Evolutionary conservation across 2,113 vertebrate genomes (phyloP).

Genomic region (Campylomormyrus numenius): DNA sequence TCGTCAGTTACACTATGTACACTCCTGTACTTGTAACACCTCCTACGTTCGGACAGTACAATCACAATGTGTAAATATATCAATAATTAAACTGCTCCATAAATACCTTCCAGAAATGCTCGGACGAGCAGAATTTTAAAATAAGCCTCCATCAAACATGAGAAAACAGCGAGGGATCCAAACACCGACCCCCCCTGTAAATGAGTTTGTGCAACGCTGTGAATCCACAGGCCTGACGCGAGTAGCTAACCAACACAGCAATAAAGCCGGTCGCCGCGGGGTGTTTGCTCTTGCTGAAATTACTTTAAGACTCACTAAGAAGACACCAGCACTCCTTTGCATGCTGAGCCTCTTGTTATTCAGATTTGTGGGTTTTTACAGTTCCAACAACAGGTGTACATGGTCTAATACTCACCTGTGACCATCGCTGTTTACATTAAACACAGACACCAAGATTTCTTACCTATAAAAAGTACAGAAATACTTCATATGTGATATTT

Average conservation of each 20-base stretch:
- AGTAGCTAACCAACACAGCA: slow-evolving; percentile 36
- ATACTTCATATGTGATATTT: not conserved
- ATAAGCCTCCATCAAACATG: not conserved
- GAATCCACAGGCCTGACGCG: slow-evolving; percentile 42
- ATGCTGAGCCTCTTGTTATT: slow-evolving; percentile 62
- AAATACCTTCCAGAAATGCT: not conserved
- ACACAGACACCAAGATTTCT: slow-evolving; percentile 35
- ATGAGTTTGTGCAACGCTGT: not conserved
- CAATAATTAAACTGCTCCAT: not conserved
- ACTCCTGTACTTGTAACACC: not conserved
- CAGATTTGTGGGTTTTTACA: slow-evolving; percentile 65
- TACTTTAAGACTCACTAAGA: slow-evolving; percentile 71
- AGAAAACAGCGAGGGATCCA: not conserved
- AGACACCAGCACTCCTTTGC: slow-evolving; percentile 54
- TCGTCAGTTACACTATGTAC: not conserved
- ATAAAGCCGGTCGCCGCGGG: slow-evolving; percentile 47
- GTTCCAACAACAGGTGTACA: slow-evolving; percentile 65
- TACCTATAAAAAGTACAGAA: slow-evolving; percentile 17
- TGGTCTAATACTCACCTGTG: slow-evolving; percentile 37
- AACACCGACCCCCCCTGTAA: not conserved
- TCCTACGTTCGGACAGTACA: not conserved
- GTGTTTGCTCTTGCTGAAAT: slow-evolving; percentile 67
- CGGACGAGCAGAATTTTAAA: not conserved
- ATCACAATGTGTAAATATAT: not conserved
- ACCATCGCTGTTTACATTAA: slow-evolving; percentile 49